Conservation (phyloP, 2,113 vertebrate species). For the Melanostigma gelatinosum region DNA sequence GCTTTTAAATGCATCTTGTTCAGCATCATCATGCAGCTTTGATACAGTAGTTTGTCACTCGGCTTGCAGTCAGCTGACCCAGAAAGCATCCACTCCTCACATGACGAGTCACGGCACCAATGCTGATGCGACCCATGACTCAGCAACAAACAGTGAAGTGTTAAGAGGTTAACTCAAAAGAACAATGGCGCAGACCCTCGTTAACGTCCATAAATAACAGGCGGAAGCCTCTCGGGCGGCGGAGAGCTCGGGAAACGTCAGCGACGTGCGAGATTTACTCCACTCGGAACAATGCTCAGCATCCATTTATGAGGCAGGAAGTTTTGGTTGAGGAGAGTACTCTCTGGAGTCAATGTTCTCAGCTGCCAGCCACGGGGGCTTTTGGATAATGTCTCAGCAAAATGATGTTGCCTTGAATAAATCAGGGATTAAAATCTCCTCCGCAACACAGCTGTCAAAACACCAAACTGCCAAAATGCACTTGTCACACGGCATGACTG, state of each 20-base stretch:
- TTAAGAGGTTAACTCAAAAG: slow-evolving; percentile 19
- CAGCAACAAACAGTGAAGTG: neutral
- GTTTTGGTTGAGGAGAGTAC: slow-evolving; percentile 55
- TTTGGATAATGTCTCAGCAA: slow-evolving; percentile 61
- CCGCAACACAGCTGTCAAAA: slow-evolving; percentile 77
- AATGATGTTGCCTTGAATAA: slow-evolving; percentile 78
- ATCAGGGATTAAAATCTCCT: slow-evolving; percentile 70
- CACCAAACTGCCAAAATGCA: slow-evolving; percentile 64
- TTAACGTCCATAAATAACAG: slow-evolving; percentile 35
- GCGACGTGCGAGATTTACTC: slow-evolving; percentile 63
- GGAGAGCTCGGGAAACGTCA: slow-evolving; percentile 39
- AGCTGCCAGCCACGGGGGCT: slow-evolving; percentile 52
- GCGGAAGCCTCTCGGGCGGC: slow-evolving; percentile 37
- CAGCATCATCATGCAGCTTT: neutral
- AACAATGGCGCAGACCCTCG: slow-evolving; percentile 9
- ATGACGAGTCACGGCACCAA: neutral
- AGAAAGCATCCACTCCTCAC: slow-evolving; percentile 15
- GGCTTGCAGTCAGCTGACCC: slow-evolving; percentile 37
- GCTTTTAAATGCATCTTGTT: neutral
- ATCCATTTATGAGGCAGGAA: slow-evolving; percentile 67
- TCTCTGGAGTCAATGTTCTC: slow-evolving; percentile 64
- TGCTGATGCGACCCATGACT: neutral
- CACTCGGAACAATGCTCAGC: slow-evolving; percentile 62
- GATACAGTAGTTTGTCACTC: slow-evolving; percentile 1
- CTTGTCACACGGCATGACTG: slow-evolving; percentile 50